phyloP scores from a whole-genome alignment of 2,113 vertebrate genomes.

The Turdus rufiventris region DNA sequence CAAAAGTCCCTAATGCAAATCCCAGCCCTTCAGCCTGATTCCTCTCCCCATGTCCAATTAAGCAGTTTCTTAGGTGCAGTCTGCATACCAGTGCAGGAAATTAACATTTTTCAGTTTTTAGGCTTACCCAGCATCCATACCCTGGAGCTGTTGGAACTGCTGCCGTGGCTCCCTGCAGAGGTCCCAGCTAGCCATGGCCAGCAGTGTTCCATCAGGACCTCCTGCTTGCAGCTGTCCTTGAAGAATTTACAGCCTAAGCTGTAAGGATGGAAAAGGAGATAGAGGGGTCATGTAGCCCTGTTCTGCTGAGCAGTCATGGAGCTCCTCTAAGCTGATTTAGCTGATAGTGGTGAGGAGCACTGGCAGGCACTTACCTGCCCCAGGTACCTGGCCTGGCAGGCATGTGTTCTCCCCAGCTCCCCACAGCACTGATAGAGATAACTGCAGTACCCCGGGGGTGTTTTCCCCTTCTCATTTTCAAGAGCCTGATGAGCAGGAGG shows the following conservation, averaged over 20 bases:
- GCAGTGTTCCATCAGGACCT: not conserved
- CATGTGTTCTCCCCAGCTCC: not conserved
- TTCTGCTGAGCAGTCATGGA: not conserved
- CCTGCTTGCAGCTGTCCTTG: not conserved
- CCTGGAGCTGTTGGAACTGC: not conserved
- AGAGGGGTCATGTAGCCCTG: not conserved
- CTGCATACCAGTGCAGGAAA: not conserved
- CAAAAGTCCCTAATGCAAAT: not conserved
- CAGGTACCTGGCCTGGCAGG: not conserved
- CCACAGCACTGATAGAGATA: not conserved
- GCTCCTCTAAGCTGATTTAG: not conserved
- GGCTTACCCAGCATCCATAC: not conserved
- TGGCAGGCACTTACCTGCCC: not conserved
- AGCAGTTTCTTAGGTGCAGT: not conserved
- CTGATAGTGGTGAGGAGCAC: not conserved
- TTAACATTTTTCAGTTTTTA: not conserved
- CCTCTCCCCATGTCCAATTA: not conserved
- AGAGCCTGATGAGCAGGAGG: not conserved
- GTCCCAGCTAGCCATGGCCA: not conserved
- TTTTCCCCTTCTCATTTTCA: not conserved
- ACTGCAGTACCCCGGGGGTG: not conserved
- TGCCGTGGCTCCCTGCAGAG: not conserved
- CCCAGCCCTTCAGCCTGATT: not conserved
- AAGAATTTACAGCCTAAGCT: slow-evolving; percentile 28
- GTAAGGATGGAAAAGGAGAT: not conserved